phyloP scores from a whole-genome alignment of 2,888 invertebrate species.

The Hypomecis punctinalis region DNA sequence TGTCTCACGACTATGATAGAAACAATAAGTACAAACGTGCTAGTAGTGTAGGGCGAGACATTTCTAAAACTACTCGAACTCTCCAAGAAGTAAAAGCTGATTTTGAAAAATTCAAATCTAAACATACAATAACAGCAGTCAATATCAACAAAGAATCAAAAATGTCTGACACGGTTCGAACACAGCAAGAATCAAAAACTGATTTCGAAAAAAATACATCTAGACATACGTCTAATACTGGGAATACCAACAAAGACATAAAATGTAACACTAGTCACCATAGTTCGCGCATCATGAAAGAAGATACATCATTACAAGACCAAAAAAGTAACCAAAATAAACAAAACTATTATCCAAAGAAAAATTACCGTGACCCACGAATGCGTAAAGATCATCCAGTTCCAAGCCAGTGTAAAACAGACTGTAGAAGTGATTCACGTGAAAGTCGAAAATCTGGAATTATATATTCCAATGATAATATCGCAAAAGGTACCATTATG shows the following conservation, averaged over 20 bases:
- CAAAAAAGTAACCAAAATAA: conserved; percentile 36
- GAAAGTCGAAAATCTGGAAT: conserved; percentile 57
- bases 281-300: conserved; percentile 47
- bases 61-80: conserved; percentile 47
- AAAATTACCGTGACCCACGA: conserved; percentile 70
- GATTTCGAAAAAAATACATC: not conserved
- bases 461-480: conserved; percentile 75
- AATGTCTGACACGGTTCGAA: not conserved
- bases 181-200: not conserved
- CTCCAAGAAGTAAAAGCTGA: conserved; percentile 73
- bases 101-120: conserved; percentile 61
- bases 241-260: conserved; percentile 23
- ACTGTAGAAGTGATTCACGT: conserved; percentile 43
- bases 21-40: conserved; percentile 62
- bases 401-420: conserved; percentile 46
- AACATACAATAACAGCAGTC: conserved; percentile 15
- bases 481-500: conserved; percentile 71
- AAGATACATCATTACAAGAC: conserved; percentile 37
- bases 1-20: conserved; percentile 39
- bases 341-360: conserved; percentile 58
- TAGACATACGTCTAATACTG: not conserved
- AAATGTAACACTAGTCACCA: conserved; percentile 4
- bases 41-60: conserved; percentile 68
- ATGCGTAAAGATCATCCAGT: conserved; percentile 53
- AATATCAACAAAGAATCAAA: conserved; percentile 26